These are phyloP conservation scores for Caenorhabditis plicata DNA, from an alignment of 2,888 invertebrate species.

Conservation along the genomic window DNA sequence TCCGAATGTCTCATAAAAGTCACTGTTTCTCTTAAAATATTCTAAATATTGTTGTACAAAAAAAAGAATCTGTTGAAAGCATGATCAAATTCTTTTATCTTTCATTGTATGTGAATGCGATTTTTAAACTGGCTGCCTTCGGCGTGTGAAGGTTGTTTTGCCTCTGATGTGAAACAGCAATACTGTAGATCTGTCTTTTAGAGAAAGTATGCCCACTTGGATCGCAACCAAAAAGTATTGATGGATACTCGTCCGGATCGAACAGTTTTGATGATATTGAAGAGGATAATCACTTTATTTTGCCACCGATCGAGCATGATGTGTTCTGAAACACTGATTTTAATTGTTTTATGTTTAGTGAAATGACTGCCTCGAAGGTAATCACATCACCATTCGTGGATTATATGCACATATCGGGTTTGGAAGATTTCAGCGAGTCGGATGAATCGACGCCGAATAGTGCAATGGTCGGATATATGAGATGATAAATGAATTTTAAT, in stretches of 20 bases:
- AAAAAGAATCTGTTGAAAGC: no score
- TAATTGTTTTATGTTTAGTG: conserved; percentile 11
- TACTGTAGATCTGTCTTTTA: conserved; percentile 2
- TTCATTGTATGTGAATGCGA: no score
- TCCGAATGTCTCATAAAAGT: no score
- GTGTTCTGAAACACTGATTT: no score
- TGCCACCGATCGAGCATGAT: conserved; percentile 43
- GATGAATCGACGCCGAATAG: background rate
- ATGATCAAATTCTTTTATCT: no score
- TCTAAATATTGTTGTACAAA: no score
- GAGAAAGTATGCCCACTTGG: conserved; percentile 19
- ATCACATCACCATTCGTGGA: conserved; percentile 57
- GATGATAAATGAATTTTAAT: background rate
- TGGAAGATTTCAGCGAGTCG: conserved; percentile 39
- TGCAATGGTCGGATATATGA: background rate
- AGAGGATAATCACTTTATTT: conserved; percentile 47
- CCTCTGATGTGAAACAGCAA: background rate
- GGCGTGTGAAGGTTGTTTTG: no score
- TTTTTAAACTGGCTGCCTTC: no score
- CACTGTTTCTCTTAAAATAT: no score
- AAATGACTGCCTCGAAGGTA: conserved; percentile 29
- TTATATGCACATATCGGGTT: conserved; percentile 57
- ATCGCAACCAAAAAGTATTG: background rate
- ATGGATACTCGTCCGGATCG: background rate
- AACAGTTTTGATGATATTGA: conserved; percentile 25